phyloP scores from a whole-genome alignment of 1,140 invertebrate species.

The Lordiphosa collinella region DNA sequence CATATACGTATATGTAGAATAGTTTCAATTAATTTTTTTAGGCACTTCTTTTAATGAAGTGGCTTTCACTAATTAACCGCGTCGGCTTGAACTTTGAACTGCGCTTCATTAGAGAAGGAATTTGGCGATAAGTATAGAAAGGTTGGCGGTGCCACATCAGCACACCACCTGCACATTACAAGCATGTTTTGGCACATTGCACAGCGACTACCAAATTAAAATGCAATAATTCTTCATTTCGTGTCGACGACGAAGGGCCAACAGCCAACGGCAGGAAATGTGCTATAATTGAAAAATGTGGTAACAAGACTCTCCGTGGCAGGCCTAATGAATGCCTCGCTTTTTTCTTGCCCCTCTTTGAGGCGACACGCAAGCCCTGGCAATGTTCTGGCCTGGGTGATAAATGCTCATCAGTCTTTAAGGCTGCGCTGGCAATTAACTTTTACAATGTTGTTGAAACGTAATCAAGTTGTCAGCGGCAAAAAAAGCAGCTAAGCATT shows the following conservation, averaged over 20 bases:
- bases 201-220: slow-evolving; percentile 67
- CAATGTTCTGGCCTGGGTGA: slow-evolving; percentile 47
- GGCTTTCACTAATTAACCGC: slow-evolving; percentile 60
- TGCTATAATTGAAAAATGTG: slow-evolving; percentile 79
- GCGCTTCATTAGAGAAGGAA: slow-evolving; percentile 60
- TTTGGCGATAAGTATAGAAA: slow-evolving; percentile 38
- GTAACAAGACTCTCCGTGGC: slow-evolving; percentile 74
- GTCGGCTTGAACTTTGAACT: slow-evolving; percentile 65
- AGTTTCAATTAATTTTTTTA: slow-evolving; percentile 1
- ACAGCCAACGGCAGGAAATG: slow-evolving; percentile 55
- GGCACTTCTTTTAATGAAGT: slow-evolving; percentile 64
- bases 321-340: slow-evolving; percentile 68
- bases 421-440: slow-evolving; percentile 69
- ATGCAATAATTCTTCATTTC: slow-evolving; percentile 78
- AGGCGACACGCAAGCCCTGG: slow-evolving; percentile 44
- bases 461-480: slow-evolving; percentile 72
- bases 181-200: slow-evolving; percentile 33
- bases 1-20: neutral
- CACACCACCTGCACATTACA: slow-evolving; percentile 44
- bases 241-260: slow-evolving; percentile 18
- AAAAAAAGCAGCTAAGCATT: slow-evolving; percentile 20
- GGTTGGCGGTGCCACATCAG: slow-evolving; percentile 22
- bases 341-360: slow-evolving; percentile 42
- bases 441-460: slow-evolving; percentile 77
- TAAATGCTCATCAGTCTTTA: slow-evolving; percentile 75